Evolutionary conservation across 2,113 vertebrate species (phyloP).

Genomic region (Triplophysa dalaica): DNA sequence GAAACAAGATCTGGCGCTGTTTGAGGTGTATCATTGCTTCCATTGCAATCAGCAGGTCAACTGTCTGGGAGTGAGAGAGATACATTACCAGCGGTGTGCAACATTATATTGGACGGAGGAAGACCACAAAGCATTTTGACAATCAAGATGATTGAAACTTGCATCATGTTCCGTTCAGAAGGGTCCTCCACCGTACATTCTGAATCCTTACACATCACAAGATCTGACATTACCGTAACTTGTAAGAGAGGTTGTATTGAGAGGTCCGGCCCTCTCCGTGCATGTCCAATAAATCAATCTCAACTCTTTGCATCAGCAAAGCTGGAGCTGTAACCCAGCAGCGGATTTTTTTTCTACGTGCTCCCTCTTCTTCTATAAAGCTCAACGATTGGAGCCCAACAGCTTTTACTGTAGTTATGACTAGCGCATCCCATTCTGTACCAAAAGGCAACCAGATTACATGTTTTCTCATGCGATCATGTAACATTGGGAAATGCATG

Average conservation of each 20-base stretch:
- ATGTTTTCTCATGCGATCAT: neutral
- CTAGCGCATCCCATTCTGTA: neutral
- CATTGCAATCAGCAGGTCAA: conserved; percentile 56
- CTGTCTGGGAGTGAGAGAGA: conserved; percentile 54
- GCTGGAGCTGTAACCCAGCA: conserved; percentile 47
- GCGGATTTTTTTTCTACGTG: conserved; percentile 3
- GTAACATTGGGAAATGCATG: neutral
- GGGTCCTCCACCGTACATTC: neutral
- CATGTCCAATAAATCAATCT: conserved; percentile 46
- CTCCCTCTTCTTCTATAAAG: conserved; percentile 19
- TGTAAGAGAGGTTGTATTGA: conserved; percentile 5
- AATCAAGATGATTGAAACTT: conserved; percentile 48
- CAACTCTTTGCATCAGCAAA: conserved; percentile 49
- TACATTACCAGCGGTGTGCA: conserved; percentile 53
- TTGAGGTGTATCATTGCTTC: conserved; percentile 55
- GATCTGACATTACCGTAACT: conserved; percentile 15
- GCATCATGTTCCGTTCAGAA: conserved; percentile 31
- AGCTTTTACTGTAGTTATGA: neutral
- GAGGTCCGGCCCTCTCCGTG: conserved; percentile 28
- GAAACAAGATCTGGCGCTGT: conserved; percentile 53
- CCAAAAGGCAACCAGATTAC: conserved; percentile 1
- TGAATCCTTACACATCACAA: neutral
- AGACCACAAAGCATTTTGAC: conserved; percentile 48
- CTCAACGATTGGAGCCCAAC: neutral
- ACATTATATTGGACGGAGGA: conserved; percentile 53